Evolutionary conservation across 2,113 vertebrate species (phyloP), one percentile per base, ranked within the genome.

Genomic region (Acrocephalus arundinaceus): DNA sequence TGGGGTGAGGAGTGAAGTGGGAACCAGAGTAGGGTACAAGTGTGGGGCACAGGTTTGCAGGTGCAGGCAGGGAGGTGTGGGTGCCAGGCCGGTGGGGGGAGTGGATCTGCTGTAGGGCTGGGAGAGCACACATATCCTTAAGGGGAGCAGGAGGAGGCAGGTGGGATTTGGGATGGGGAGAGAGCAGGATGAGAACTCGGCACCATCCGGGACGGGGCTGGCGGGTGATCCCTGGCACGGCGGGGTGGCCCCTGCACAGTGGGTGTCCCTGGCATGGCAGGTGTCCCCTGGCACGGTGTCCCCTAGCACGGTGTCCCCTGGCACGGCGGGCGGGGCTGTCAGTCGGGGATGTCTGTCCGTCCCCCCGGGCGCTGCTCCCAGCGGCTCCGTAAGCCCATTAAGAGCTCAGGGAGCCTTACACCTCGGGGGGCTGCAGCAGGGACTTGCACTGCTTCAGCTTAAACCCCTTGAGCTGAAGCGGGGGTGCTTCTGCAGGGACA

Each of bases 351-450:
- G 20, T 39, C 85, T 81, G 23, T 39, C 3, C 85, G 70, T 14
- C 35, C 70, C 85, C 46, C 39, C 10, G 37, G 77, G 65, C 5
- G 4, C 79, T 7, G 48, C 1, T 63, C 87, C 82, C 77, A 45
- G 76, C 68, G 39, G 89, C 80, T 84, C 86, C 6, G 0, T 94
- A 93, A 96, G 93, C 93, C 73, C 91, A 93, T 93, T 92, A 95
- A 94, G 91, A 95, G 95, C 94, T 90, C 94, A 95, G 73, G 66
- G 76, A 92, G 84, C 94, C 90, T 93, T 83, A 75, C 19, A 67
- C 92, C 93, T 96, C 3, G 24, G 72, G 94, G 94, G 94, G 48
- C 92, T 95, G 73, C 84, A 31, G 61, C 30, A 55, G 86, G 73
- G 89, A 94, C 93, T 95, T 97, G 96, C 80, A 75, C 86, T 91